phyloP scores from a whole-genome alignment of 2,797 vertebrate species.

The Spizella passerina region DNA sequence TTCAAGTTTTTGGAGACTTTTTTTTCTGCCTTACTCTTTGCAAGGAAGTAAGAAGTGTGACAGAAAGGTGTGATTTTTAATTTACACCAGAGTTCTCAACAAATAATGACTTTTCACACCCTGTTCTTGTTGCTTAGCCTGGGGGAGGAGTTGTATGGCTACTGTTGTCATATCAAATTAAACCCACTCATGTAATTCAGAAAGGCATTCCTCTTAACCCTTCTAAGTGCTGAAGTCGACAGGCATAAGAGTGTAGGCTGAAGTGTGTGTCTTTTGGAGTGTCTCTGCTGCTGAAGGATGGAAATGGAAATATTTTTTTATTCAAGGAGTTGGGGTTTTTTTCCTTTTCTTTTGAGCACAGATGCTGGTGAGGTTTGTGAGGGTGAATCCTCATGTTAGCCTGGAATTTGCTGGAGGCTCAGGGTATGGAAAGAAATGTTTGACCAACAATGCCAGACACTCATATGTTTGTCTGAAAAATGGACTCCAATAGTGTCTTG shows the following conservation, averaged over 20 bases:
- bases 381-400: not conserved
- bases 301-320: not conserved
- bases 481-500: not conserved
- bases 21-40: constrained; percentile 25
- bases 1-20: not conserved
- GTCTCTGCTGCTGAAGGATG: not conserved
- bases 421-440: not conserved
- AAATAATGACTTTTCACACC: constrained; percentile 83
- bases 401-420: not conserved
- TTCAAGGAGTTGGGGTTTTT: not conserved
- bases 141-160: constrained; percentile 62
- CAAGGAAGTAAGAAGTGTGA: constrained; percentile 76
- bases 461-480: not conserved
- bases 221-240: constrained; percentile 14
- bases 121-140: constrained; percentile 64
- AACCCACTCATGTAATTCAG: constrained; percentile 49
- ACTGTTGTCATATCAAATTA: constrained; percentile 72
- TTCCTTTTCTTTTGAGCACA: not conserved
- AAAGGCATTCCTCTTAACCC: constrained; percentile 58
- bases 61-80: constrained; percentile 81
- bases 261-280: not conserved
- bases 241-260: not conserved
- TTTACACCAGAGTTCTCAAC: constrained; percentile 74
- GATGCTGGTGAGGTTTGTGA: not conserved
- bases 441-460: not conserved